A percentile compares a stretch with the other conserved stretches of the same genome.
Conservation (phyloP, 2,797 vertebrate species). For the Remorina albescens region DNA sequence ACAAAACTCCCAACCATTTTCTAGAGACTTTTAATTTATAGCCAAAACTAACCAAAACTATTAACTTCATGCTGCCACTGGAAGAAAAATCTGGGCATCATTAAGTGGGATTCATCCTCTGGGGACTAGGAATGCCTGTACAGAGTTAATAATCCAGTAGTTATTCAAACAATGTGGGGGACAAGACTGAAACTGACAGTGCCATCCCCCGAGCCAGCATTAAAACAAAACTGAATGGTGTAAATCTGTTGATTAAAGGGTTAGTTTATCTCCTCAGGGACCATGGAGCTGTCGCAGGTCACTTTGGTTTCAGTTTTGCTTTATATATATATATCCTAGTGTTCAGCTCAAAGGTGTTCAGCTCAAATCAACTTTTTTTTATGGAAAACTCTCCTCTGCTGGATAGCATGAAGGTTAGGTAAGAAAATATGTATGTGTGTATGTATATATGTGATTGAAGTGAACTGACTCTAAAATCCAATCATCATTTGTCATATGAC, state of each 20-base stretch:
- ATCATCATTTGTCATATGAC: slow-evolving; percentile 1
- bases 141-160: neutral
- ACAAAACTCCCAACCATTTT: neutral
- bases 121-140: neutral
- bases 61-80: neutral
- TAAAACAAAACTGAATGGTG: neutral
- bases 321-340: neutral
- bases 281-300: neutral
- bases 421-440: neutral
- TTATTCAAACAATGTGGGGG: neutral
- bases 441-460: neutral
- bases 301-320: neutral
- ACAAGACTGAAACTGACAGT: neutral
- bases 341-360: neutral
- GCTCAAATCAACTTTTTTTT: neutral
- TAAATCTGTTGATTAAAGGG: neutral
- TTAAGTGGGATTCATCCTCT: neutral
- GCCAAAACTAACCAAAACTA: too few relatives aligned
- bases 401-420: neutral
- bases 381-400: neutral
- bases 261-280: neutral
- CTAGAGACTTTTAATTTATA: too few relatives aligned
- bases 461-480: slow-evolving; percentile 7
- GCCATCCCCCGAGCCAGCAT: neutral
- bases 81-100: neutral